Percentiles rank a stretch among this genome's conserved stretches.
Conservation (phyloP, 1,140 invertebrate species). For the Trypoxylus dichotomus region DNA sequence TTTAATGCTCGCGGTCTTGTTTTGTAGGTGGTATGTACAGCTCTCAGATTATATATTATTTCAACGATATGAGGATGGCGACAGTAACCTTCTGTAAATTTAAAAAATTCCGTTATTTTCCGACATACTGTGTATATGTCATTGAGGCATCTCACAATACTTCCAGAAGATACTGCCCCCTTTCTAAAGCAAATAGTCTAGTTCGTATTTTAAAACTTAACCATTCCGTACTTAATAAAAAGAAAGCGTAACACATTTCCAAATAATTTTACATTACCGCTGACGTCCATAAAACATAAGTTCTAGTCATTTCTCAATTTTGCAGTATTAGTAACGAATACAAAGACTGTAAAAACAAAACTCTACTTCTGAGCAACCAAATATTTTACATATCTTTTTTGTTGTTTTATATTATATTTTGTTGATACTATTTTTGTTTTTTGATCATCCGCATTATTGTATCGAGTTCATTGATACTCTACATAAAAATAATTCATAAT, state of each 20-base stretch:
- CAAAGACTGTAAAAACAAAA: slow-evolving; percentile 40
- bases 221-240: slow-evolving; percentile 13
- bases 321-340: slow-evolving; percentile 41
- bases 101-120: too few species aligned
- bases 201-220: neutral
- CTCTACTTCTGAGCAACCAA: slow-evolving; percentile 17
- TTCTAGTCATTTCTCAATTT: slow-evolving; percentile 42
- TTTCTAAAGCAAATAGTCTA: neutral
- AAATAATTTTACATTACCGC: neutral
- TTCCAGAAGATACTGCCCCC: neutral
- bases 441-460: neutral
- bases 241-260: neutral
- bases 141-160: neutral
- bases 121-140: too few species aligned
- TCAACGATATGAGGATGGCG: too few species aligned
- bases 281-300: neutral
- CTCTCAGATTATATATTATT: too few species aligned
- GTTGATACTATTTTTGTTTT: slow-evolving; percentile 1
- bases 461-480: neutral
- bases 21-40: too few species aligned
- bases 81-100: too few species aligned
- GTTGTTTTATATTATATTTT: slow-evolving; percentile 11
- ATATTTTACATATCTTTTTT: slow-evolving; percentile 4
- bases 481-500: neutral
- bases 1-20: too few species aligned